phyloP scores from a whole-genome alignment of 2,888 invertebrate genomes.

The Apodemia duryi region DNA sequence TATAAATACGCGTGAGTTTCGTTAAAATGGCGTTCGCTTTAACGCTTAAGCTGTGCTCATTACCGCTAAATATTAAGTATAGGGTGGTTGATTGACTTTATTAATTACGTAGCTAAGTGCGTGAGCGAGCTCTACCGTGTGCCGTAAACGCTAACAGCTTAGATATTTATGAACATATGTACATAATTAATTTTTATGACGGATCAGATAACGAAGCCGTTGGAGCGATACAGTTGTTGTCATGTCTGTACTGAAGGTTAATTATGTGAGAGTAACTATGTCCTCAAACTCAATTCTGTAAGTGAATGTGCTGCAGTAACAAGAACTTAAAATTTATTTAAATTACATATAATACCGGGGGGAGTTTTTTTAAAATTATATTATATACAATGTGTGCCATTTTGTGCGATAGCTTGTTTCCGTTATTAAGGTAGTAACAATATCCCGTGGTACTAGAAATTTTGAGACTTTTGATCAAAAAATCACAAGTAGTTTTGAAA shows the following conservation, averaged over 20 bases:
- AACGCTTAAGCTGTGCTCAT: slow-evolving; percentile 19
- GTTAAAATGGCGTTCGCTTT: not conserved
- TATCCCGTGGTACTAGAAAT: not conserved
- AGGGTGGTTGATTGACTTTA: slow-evolving; percentile 19
- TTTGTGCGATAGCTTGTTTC: not conserved
- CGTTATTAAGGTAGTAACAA: not conserved
- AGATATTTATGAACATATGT: slow-evolving; percentile 78
- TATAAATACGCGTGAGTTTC: not conserved
- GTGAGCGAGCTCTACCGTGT: slow-evolving; percentile 49
- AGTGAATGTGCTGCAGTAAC: too few relatives aligned
- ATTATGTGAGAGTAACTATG: slow-evolving; percentile 51
- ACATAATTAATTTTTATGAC: slow-evolving; percentile 77
- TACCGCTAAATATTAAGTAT: slow-evolving; percentile 43
- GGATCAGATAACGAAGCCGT: slow-evolving; percentile 70
- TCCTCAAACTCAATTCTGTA: not conserved
- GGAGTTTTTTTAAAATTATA: too few relatives aligned
- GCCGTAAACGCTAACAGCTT: slow-evolving; percentile 69
- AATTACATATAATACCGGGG: too few relatives aligned
- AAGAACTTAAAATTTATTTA: too few relatives aligned
- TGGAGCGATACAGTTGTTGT: slow-evolving; percentile 63
- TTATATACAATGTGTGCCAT: too few relatives aligned
- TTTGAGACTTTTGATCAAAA: not conserved
- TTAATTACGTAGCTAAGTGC: slow-evolving; percentile 21
- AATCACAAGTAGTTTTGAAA: not conserved
- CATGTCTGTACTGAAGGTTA: slow-evolving; percentile 52